These are phyloP conservation scores for Pyrgus malvae DNA, from an alignment of 2,888 invertebrate species.

Conservation along the genomic window DNA sequence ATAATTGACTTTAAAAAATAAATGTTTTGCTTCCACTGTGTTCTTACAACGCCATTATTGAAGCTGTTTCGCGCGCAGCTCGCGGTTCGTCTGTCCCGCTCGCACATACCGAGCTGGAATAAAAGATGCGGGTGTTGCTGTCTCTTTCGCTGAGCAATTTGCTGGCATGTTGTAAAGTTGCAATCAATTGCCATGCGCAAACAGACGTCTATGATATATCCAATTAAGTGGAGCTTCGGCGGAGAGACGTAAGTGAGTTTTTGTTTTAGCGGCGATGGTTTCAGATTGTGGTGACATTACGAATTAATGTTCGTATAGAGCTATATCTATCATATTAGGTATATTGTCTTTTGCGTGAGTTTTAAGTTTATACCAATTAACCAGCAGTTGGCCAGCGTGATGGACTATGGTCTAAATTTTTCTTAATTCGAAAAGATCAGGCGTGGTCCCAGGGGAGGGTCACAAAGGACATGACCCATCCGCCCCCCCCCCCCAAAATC, in stretches of 20 bases:
- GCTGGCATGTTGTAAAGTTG: slow-evolving; percentile 79
- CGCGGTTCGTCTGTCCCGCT: slow-evolving; percentile 41
- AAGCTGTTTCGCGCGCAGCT: slow-evolving; percentile 36
- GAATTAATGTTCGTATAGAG: too few species aligned
- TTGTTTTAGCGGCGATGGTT: slow-evolving; percentile 30
- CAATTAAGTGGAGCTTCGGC: slow-evolving; percentile 66
- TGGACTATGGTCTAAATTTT: too few species aligned
- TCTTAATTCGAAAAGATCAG: too few species aligned
- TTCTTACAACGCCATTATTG: slow-evolving; percentile 56
- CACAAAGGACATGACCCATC: too few species aligned
- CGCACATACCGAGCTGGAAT: slow-evolving; percentile 23
- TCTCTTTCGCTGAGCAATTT: slow-evolving; percentile 70
- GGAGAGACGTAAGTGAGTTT: slow-evolving; percentile 51
- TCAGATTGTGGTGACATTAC: neutral
- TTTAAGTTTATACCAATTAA: too few species aligned
- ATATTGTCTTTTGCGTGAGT: too few species aligned
- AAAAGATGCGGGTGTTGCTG: slow-evolving; percentile 24
- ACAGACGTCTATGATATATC: slow-evolving; percentile 83
- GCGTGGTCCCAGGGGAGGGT: too few species aligned
- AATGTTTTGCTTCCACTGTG: slow-evolving; percentile 58
- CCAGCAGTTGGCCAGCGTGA: too few species aligned
- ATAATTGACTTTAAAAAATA: slow-evolving; percentile 67
- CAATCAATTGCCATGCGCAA: slow-evolving; percentile 83
- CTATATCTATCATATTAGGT: too few species aligned
- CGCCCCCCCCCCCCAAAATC: too few species aligned